Conservation (phyloP, 2,113 vertebrate genomes). For the Phalacrocorax pelagicus region DNA sequence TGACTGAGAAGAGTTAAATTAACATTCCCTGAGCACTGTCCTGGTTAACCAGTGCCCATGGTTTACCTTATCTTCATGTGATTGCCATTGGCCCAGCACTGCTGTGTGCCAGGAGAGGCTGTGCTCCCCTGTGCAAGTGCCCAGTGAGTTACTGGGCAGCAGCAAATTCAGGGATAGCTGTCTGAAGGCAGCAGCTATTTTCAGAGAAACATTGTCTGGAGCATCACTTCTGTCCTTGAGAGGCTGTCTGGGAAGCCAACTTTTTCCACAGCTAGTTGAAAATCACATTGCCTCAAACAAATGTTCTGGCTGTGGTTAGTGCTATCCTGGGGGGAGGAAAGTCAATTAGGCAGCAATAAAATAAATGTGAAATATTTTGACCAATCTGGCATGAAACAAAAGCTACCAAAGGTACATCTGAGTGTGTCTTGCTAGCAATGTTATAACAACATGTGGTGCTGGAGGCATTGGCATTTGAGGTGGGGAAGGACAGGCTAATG, state of each 20-base stretch:
- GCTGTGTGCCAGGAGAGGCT: not conserved
- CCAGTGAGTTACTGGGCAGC: not conserved
- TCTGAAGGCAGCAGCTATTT: not conserved
- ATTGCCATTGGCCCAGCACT: not conserved
- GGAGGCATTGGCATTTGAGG: not conserved
- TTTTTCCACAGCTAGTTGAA: not conserved
- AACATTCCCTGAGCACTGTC: not conserved
- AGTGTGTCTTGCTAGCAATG: not conserved
- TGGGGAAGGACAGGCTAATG: not conserved
- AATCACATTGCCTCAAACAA: not conserved
- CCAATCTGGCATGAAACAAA: not conserved
- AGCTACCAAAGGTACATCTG: not conserved
- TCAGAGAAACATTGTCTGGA: not conserved
- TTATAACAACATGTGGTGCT: not conserved
- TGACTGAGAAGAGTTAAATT: not conserved
- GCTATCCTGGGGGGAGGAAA: not conserved
- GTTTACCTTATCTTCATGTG: not conserved
- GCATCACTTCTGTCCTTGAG: not conserved
- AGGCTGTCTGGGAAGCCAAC: not conserved
- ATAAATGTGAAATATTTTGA: not conserved
- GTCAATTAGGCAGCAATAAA: slow-evolving; percentile 29
- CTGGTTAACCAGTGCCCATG: not conserved
- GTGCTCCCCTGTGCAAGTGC: not conserved
- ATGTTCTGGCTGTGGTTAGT: not conserved
- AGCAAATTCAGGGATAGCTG: not conserved